Percentiles rank a stretch among this genome's conserved stretches.
Evolutionary conservation across 1,140 invertebrate genomes (phyloP).

Genomic region (Calliphora vicina): DNA sequence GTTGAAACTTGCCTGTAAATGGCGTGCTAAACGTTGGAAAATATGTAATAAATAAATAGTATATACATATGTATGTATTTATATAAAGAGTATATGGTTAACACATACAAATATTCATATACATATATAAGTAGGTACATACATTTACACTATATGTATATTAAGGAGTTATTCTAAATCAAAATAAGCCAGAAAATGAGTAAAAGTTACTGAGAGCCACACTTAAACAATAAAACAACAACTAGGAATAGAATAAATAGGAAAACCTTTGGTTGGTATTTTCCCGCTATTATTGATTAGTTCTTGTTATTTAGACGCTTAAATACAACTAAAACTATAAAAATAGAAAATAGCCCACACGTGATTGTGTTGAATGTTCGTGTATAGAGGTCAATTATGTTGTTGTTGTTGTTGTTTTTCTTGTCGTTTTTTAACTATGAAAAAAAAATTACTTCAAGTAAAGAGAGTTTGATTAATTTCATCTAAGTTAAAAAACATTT

Average conservation of each 20-base stretch:
- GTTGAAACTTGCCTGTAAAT: conserved; percentile 22
- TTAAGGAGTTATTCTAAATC: neutral
- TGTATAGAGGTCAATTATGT: neutral
- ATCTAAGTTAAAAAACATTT: no score
- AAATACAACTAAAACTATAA: neutral
- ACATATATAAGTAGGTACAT: neutral
- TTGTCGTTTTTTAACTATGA: no score
- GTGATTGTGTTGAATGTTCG: neutral
- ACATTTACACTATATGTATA: neutral
- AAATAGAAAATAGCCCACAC: neutral
- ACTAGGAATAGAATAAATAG: neutral
- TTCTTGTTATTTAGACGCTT: neutral
- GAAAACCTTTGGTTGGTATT: neutral
- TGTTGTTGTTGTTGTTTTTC: neutral
- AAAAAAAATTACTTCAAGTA: no score
- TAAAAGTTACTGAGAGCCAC: neutral
- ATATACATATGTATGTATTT: no score
- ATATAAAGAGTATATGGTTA: neutral
- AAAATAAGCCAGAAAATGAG: neutral
- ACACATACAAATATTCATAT: neutral
- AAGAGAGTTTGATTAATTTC: no score
- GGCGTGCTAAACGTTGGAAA: conserved; percentile 16
- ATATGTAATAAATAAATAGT: neutral
- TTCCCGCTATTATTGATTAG: conserved; percentile 9
- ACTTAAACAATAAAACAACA: neutral